Base-by-base conservation (phyloP, 2,113 vertebrate species). In the Sialia sialis region DNA sequence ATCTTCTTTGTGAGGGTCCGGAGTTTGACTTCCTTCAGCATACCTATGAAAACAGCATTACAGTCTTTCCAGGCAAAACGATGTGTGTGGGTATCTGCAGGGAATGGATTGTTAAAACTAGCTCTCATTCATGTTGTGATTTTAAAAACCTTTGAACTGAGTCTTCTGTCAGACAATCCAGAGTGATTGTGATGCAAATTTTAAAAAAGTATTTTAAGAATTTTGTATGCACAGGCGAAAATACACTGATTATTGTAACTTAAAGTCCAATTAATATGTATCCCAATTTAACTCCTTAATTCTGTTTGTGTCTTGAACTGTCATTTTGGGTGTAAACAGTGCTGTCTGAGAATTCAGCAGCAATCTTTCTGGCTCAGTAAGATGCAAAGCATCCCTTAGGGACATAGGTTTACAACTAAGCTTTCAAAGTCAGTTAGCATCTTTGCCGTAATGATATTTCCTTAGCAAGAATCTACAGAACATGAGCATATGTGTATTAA, bases 401-500 rank as follows among this genome's bases (percentile, higher is more conserved):
- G 77, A 38, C 62, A n/a, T 29, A 59, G 23, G 38, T 85, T 96
- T 94, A 62, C 69, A 75, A n/a, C 44, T 56, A 60, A 87, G 89
- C 80, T 87, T 94, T 96, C 83, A 59, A 75, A 95, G 46, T 66
- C 74, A 44, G 73, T 95, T 95, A 84, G 62, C 18, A 26, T 94
- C 87, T 93, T 82, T 75, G 41, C 29, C 26, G 11, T 78, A 91
- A 79, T 79, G 73, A 77, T 69, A 78, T 90, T 95, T 90, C 68
- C 72, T 36, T 77, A 67, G 73, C 52, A 75, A 81, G 64, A 79
- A 52, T 29, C 29, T 79, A 26, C 49, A 82, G 86, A 77, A 67
- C 39, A 38, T 17, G 46, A 91, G 34, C 38, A 46, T 70, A 38
- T 52, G 29, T 38, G 43, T 56, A 69, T 94, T 77, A 82, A 68